Conservation (phyloP, 2,113 vertebrate genomes). For the Cheirogaleus medius region DNA sequence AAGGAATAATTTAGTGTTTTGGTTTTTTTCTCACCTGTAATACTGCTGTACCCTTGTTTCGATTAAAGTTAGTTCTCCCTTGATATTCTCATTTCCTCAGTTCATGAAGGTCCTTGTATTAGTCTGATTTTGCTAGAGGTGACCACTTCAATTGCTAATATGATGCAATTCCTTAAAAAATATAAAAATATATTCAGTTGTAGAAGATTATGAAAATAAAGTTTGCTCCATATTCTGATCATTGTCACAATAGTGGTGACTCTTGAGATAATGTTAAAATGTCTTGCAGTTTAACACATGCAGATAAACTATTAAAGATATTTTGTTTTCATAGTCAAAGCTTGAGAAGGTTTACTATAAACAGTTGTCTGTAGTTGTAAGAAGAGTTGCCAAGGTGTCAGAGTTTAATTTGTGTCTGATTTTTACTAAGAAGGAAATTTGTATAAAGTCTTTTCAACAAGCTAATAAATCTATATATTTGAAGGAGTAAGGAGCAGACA, state of each 20-base stretch:
- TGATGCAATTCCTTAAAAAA: background rate
- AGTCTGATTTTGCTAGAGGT: background rate
- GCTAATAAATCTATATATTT: background rate
- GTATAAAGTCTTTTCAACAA: background rate
- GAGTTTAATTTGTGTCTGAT: background rate
- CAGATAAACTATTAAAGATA: constrained; percentile 28
- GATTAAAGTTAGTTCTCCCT: background rate
- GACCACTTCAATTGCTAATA: background rate
- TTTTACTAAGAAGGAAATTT: background rate
- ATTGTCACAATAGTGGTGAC: background rate
- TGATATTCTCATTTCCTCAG: background rate
- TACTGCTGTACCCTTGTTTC: background rate
- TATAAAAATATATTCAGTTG: background rate
- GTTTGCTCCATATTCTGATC: background rate
- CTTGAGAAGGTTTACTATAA: background rate
- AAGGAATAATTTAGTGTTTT: background rate
- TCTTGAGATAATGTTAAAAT: background rate
- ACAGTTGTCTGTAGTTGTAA: background rate
- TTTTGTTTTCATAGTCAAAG: background rate
- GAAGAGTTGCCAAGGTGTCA: background rate
- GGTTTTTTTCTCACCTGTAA: background rate
- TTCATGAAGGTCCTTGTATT: background rate
- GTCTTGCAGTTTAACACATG: background rate
- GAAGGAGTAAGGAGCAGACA: background rate
- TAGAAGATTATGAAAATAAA: background rate